Evolutionary conservation across 2,888 invertebrate species (phyloP).

Genomic region (Dascillus cervinus): DNA sequence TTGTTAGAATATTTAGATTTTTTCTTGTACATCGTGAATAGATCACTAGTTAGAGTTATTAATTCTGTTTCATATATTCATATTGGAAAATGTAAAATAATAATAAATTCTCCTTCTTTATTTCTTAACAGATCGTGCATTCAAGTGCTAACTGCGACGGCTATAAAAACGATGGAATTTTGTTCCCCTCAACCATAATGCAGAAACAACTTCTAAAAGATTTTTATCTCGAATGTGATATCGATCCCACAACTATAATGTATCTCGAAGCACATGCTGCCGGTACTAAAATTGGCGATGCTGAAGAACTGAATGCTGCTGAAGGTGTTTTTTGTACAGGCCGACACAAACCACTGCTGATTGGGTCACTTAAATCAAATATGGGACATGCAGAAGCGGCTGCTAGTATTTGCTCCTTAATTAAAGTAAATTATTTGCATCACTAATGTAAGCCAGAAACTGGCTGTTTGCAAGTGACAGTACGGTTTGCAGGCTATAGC

Average conservation of each 20-base stretch:
- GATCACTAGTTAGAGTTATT: no score
- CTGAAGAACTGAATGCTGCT: slow-evolving; percentile 80
- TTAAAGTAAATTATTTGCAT: slow-evolving; percentile 67
- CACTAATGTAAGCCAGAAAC: no score
- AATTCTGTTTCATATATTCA: neutral
- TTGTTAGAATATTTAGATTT: no score
- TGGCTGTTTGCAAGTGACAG: no score
- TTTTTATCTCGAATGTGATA: slow-evolving; percentile 59
- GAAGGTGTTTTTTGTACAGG: slow-evolving; percentile 70
- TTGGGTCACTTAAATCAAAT: slow-evolving; percentile 92
- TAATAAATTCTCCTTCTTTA: neutral
- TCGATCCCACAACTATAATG: slow-evolving; percentile 61
- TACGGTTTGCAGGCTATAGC: no score
- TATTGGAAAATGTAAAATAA: neutral
- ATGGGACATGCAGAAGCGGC: slow-evolving; percentile 88
- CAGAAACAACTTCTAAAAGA: slow-evolving; percentile 55
- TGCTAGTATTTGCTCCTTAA: slow-evolving; percentile 73
- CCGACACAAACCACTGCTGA: slow-evolving; percentile 66
- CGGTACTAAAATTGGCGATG: slow-evolving; percentile 81
- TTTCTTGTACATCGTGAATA: no score
- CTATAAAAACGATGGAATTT: slow-evolving; percentile 37
- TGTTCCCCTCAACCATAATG: slow-evolving; percentile 42
- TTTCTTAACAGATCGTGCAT: slow-evolving; percentile 21
- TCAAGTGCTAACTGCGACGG: slow-evolving; percentile 38
- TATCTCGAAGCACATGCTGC: slow-evolving; percentile 87